Evolutionary conservation across 2,888 invertebrate genomes (phyloP), one percentile per base, ranked within the genome.

Genomic region (Chrysolina oricalcia): DNA sequence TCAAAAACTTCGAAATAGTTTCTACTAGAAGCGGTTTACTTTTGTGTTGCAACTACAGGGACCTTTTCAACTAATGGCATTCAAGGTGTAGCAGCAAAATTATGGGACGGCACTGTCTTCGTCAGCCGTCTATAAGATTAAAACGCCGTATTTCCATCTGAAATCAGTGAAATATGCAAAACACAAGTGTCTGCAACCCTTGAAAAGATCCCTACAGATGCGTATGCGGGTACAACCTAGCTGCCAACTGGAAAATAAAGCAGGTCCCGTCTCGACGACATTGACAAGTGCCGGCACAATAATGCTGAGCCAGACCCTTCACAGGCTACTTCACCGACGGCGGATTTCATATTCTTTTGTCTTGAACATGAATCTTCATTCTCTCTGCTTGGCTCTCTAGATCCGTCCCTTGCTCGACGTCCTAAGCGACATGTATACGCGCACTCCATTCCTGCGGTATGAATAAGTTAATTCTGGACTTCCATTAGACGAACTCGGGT

Each of bases 301-400:
- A 81, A 81, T 83, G 85, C 85, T 85, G 85, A 85, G 85, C 74
- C 46, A 77, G 77, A 50, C 77, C 82, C 86, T 86, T 85, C 84
- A 85, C 81, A 75, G 77, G 81, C 75, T 74, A 72, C 67, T 72
- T 66, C 74, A 70, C 66, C 70, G 65, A 74, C 72, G 67, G 43
- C 85, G 85, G 84, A 85, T 87, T 86, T 85, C 82, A 83, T 82
- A 84, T 83, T 85, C 86, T 84, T 85, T 86, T 86, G 86, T 86
- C 81, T 66, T 82, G 83, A 83, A 83, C 86, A 85, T 82, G 85
- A 84, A 83, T 83, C 82, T 80, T 82, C 80, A 81, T 82, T 83
- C 80, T 85, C 83, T 82, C 81, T 62, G 65, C 65, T 56, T 48
- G 72, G 69, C 66, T 66, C 53, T 70, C 70, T 66, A 41, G 70